Base-by-base conservation (phyloP, 2,888 invertebrate genomes). In the Thereva nobilitata region DNA sequence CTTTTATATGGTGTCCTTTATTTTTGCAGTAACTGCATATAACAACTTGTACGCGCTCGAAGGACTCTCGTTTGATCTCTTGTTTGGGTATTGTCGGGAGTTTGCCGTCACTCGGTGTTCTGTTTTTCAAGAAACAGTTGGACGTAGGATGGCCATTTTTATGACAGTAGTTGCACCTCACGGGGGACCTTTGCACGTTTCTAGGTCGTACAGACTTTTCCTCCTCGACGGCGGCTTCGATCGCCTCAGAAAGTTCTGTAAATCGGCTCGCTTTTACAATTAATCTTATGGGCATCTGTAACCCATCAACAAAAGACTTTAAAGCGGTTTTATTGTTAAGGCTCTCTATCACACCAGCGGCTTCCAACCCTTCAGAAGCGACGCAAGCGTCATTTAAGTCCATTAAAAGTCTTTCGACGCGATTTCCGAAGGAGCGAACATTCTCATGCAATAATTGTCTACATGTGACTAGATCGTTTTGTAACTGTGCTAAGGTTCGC, bases 181-280 rank as follows among this genome's bases (percentile, higher is more conserved):
- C 7, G 23, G 2, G n/a, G n/a, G n/a, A n/a, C n/a, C 23, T 2
- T 23, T 23, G 23, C 23, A 23, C 23, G 23, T 23, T 23, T 23
- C 2, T 23, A 23, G 23, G 23, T 23, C 23, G 23, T 23, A 23
- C 23, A 10, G 38, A 54, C 38, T 55, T 23, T n/a, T 66, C 67
- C 35, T 61, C 54, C 44, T 61, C 67, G 4, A 67, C 37, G 10
- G 67, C 67, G 1, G 52, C 37, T 44, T 52, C 61, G n/a, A 67
- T 45, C 2, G 67, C 45, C 4, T 67, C 61, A 53, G 12, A 5
- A 44, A 53, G 40, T n/a, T 7, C 53, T n/a, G 4, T 8, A 49
- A 47, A 66, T 34, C 65, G 34, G 49, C 56, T 49, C 5, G 56
- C 65, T 56, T 66, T 66, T 8, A 66, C 40, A 38, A 66, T 40